Evolutionary conservation across 1,140 invertebrate genomes (phyloP).

Genomic region (Diuraphis noxia): DNA sequence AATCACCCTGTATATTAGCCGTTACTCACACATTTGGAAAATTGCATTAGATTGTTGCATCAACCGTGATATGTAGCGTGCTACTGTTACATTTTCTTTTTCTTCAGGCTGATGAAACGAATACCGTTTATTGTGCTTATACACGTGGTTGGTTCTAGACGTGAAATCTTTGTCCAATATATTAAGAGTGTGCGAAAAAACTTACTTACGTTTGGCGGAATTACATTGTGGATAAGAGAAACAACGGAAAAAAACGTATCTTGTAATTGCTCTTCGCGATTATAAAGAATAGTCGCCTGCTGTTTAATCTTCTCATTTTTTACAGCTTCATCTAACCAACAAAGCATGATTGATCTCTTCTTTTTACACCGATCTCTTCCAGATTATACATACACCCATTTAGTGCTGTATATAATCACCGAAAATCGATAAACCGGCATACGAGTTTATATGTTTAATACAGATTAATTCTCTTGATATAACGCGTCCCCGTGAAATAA

Average conservation of each 20-base stretch:
- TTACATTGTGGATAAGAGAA: background rate
- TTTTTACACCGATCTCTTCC: background rate
- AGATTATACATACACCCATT: background rate
- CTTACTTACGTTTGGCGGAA: background rate
- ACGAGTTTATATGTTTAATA: background rate
- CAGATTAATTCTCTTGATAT: background rate
- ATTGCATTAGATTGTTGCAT: constrained; percentile 2
- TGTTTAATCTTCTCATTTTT: background rate
- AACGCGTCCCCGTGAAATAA: no score
- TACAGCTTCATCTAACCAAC: background rate
- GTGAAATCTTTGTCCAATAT: background rate
- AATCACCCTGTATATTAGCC: background rate
- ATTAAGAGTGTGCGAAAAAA: background rate
- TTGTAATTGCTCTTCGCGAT: background rate
- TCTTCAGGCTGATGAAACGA: background rate
- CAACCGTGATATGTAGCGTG: background rate
- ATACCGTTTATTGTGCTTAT: background rate
- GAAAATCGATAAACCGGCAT: background rate
- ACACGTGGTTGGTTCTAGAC: background rate
- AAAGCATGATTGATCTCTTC: constrained; percentile 7
- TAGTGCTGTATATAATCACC: background rate
- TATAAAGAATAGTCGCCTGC: background rate
- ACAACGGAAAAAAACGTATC: background rate
- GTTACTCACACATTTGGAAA: background rate
- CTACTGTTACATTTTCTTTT: background rate